A percentile compares a stretch with the other conserved stretches of the same genome.
Evolutionary conservation across 2,797 vertebrate genomes (phyloP).

Genomic region (Siniperca scherzeri): DNA sequence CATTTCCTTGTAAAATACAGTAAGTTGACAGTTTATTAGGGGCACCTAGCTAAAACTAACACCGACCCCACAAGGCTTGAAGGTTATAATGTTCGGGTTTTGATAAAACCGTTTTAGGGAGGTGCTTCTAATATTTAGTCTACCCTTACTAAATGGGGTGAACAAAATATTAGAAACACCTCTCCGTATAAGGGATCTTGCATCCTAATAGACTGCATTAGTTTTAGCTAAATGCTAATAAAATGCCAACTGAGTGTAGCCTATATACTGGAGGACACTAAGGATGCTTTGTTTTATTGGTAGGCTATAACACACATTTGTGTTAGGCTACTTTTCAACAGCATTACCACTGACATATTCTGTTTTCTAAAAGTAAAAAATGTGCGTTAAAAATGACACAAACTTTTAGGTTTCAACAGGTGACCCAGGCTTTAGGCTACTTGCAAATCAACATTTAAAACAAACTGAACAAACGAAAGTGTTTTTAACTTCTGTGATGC

Average conservation of each 20-base stretch:
- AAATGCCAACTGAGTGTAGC: not conserved
- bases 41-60: not conserved
- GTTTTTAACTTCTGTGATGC: conserved; percentile 7
- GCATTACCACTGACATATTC: not conserved
- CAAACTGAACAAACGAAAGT: not conserved
- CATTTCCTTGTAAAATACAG: not conserved
- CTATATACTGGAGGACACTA: not conserved
- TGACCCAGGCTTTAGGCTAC: not conserved
- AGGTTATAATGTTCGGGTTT: not conserved
- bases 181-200: not conserved
- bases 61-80: too few species aligned
- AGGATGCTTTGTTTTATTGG: not conserved
- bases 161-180: conserved; percentile 1
- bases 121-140: not conserved
- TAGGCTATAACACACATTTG: too few species aligned
- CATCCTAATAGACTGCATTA: not conserved
- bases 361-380: not conserved
- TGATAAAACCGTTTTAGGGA: not conserved
- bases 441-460: not conserved
- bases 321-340: not conserved
- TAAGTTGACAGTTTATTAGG: not conserved
- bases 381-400: not conserved
- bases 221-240: not conserved
- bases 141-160: fast-evolving
- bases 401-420: conserved; percentile 4